Evolutionary conservation across 1,140 invertebrate species (phyloP), one percentile per base, ranked within the genome.

Genomic region (Papilio polyxenes): DNA sequence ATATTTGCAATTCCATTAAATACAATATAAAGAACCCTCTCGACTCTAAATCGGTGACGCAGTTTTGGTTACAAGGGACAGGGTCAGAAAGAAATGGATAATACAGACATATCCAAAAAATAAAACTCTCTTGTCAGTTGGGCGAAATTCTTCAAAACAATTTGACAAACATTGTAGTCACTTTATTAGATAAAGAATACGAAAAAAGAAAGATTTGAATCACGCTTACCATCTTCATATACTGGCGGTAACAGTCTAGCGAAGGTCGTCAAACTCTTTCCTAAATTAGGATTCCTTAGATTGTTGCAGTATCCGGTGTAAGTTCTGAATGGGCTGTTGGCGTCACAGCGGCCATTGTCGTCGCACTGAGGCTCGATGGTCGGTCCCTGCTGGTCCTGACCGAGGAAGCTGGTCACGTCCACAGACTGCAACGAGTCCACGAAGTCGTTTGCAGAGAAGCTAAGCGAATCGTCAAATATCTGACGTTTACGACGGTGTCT

Each of bases 281-380:
- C 98, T 83, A 97, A 96, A 82, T 96, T 96, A 0, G 98, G 98
- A 88, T 98, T 97, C 13, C 97, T 95, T 8, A 99, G 91, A 91
- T 99, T 99, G 89, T 99, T 99, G 88, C 98, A 99, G 86, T 98
- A 97, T 5, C 98, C 98, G 0, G 97, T 97, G 51, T 97, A 95
- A 0, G 97, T 97, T 84, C 98, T 96, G 93, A 97, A 99, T 0
- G 97, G 97, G 0, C 95, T 96, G 0, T 96, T 97, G 1, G 97
- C 95, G 89, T 99, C 97, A 87, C 98, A 99, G 8, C 96, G 93
- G 0, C 95, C 94, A 20, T 95, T 95, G 82, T 97, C 97, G 40
- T 97, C 97, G 59, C 96, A 96, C 80, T 96, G 95, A 0, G 95
- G 93, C 81, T 96, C 95, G 48, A 95, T 93, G 15, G 94, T 85